These are phyloP conservation scores for Drosophila paramelanica DNA, from an alignment of 2,888 invertebrate species.

Conservation along the genomic window DNA sequence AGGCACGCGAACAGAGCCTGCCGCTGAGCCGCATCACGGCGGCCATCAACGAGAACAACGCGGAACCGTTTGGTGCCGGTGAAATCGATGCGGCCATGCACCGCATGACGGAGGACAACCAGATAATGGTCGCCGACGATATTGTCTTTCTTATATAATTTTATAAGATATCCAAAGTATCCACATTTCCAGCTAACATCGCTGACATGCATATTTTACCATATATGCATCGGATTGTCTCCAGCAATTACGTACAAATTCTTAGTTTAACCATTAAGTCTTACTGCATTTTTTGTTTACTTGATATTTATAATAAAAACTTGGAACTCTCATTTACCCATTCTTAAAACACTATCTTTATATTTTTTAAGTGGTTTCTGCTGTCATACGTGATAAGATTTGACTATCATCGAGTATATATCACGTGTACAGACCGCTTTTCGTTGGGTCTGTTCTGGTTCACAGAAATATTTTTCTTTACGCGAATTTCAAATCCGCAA, in stretches of 20 bases:
- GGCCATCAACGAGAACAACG: conserved; percentile 88
- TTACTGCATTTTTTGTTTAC: conserved; percentile 15
- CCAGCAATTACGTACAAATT: conserved; percentile 12
- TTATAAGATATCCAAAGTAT: not conserved
- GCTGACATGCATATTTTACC: not conserved
- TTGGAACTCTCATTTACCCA: conserved; percentile 6
- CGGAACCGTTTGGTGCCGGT: conserved; percentile 87
- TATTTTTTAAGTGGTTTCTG: not conserved
- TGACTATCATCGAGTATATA: not conserved
- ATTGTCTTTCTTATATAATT: conserved; percentile 92
- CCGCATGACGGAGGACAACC: conserved; percentile 95
- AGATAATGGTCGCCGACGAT: conserved; percentile 95
- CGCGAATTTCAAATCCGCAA: not conserved
- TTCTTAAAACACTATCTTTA: not conserved
- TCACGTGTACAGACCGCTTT: not conserved
- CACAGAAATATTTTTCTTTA: not conserved
- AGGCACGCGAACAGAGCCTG: conserved; percentile 91
- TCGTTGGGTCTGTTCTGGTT: not conserved
- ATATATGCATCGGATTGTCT: conserved; percentile 1
- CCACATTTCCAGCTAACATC: conserved; percentile 38
- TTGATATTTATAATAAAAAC: conserved; percentile 45
- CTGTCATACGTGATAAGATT: conserved; percentile 10
- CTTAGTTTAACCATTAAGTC: conserved; percentile 25
- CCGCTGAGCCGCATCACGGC: conserved; percentile 88
- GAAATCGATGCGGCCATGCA: conserved; percentile 93